Evolutionary conservation across 2,888 invertebrate genomes (phyloP).

Genomic region (Atherix ibis): DNA sequence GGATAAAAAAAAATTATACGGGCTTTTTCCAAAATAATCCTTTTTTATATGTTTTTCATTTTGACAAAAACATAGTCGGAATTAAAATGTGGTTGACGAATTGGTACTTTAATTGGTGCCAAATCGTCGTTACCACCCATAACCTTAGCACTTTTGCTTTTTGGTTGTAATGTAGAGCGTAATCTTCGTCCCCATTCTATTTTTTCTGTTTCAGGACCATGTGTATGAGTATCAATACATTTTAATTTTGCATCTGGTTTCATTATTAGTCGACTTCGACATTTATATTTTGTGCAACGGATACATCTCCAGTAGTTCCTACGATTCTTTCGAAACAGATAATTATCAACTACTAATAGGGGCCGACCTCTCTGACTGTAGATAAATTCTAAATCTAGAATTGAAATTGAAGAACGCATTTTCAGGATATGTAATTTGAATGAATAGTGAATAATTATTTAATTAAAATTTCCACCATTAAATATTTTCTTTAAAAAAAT

Average conservation of each 20-base stretch:
- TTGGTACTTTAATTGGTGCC: slow-evolving; percentile 11
- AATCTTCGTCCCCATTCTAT: slow-evolving; percentile 17
- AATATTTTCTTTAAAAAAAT: too few relatives aligned
- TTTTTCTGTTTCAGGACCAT: slow-evolving; percentile 20
- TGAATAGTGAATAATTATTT: too few relatives aligned
- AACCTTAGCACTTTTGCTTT: slow-evolving; percentile 4
- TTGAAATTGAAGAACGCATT: too few relatives aligned
- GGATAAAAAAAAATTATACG: too few relatives aligned
- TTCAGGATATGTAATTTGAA: too few relatives aligned
- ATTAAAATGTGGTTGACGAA: slow-evolving; percentile 15
- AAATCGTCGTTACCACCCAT: slow-evolving; percentile 6
- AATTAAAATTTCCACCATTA: too few relatives aligned
- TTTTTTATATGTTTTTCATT: neutral
- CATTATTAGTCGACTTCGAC: slow-evolving; percentile 20
- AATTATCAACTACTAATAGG: slow-evolving; percentile 19
- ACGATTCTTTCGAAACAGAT: slow-evolving; percentile 22
- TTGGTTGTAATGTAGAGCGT: slow-evolving; percentile 5
- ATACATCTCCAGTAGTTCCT: slow-evolving; percentile 23
- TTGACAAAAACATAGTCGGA: slow-evolving; percentile 8
- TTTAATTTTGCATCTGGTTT: slow-evolving; percentile 14
- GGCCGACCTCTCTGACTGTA: slow-evolving; percentile 22
- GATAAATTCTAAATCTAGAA: slow-evolving; percentile 20
- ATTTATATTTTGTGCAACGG: slow-evolving; percentile 20
- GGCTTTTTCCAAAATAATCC: too few relatives aligned
- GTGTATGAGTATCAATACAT: slow-evolving; percentile 19